Evolutionary conservation across 2,888 invertebrate genomes (phyloP), one percentile per base, ranked within the genome.

Genomic region (Idaea biselata): DNA sequence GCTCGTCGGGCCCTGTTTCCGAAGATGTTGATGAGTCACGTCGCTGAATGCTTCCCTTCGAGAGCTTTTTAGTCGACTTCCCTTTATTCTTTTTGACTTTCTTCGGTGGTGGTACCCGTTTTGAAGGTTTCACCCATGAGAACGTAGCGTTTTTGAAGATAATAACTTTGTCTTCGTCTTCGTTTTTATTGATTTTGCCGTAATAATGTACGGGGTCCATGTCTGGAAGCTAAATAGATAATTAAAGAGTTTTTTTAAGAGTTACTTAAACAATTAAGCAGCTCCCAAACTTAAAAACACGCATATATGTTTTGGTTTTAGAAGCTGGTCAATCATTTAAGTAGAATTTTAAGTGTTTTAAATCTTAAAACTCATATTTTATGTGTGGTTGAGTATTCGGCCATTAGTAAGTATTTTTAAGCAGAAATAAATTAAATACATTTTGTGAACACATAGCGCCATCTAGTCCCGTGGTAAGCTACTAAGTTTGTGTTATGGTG

Each of bases 151-250:
- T 89, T 72, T 93, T 93, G 60, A 96, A 90, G 66, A 94, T 87
- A 14, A 94, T 91, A 0, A 94, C 80, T 72, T 94, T 89, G 64
- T 94, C 94, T 67, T 93, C 90, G 66, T 93, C 91, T 58, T 82
- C 80, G 66, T 92, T 89, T 55, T 84, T 88, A 66, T 92, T 89
- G 3, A 93, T 75, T 64, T 88, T 88, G 70, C 91, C 91, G 82
- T 96, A 97, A 78, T 95, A 96, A 14, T 88, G 78, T 53, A 94
- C 93, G 16, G 93, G 83, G 75, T 96, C 94, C 80, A 95, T 91
- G 74, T 95, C 94, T 72, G 94, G 89, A 66, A 95, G 83, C 95
- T 95, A 74, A 73, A 88, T 73, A 62, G 31, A 59, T 56, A 18
- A 70, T 58, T 65, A 8, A 44, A 44, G 44, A 32, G 11, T 0